Conservation (phyloP, 2,888 invertebrate genomes). For the Artemia sinica region DNA sequence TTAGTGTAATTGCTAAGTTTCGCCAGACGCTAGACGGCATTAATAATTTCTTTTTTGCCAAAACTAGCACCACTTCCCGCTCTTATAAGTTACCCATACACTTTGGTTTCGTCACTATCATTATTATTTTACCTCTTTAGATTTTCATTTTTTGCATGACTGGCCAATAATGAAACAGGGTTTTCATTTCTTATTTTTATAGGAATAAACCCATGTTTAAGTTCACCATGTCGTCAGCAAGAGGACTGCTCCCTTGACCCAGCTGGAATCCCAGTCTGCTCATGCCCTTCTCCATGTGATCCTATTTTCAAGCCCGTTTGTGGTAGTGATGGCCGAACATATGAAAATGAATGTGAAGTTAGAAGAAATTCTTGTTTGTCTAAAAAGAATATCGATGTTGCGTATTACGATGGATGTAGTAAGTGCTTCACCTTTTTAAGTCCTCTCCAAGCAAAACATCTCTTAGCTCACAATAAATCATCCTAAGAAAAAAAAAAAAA, state of each 20-base stretch:
- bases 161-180: too few relatives aligned
- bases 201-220: background rate
- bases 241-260: background rate
- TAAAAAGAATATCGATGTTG: background rate
- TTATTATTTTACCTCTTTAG: too few relatives aligned
- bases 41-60: too few relatives aligned
- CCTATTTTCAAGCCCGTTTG: background rate
- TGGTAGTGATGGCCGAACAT: background rate
- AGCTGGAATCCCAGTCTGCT: background rate
- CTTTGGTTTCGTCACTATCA: too few relatives aligned
- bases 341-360: background rate
- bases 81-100: too few relatives aligned
- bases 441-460: background rate
- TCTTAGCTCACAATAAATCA: background rate
- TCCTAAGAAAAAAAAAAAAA: background rate
- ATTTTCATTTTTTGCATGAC: too few relatives aligned
- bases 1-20: too few relatives aligned
- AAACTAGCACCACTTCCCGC: too few relatives aligned
- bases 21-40: too few relatives aligned
- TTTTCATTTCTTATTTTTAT: background rate
- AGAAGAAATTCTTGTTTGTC: constrained; percentile 4
- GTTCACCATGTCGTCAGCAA: background rate
- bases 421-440: background rate
- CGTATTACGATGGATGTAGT: background rate
- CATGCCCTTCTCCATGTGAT: constrained; percentile 1